Evolutionary conservation across 2,113 vertebrate species (phyloP).

Genomic region (Onychorhynchus coronatus): DNA sequence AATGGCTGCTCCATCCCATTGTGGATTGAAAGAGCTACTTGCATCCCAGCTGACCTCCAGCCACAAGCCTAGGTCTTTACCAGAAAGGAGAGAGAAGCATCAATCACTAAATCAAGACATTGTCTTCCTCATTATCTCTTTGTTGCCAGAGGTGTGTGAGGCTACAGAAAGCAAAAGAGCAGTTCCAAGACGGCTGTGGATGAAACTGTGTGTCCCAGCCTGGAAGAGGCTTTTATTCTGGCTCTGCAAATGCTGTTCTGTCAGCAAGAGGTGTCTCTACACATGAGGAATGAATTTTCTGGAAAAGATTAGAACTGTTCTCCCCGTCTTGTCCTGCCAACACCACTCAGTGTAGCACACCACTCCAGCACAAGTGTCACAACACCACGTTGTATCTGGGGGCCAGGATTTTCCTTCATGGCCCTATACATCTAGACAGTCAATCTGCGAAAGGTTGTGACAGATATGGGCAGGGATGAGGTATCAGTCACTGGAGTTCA

Average conservation of each 20-base stretch:
- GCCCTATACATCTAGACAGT: neutral
- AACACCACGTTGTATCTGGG: neutral
- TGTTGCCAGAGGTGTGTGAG: neutral
- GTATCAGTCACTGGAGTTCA: neutral
- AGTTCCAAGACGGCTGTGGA: neutral
- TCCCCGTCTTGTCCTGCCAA: neutral
- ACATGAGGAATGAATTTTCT: neutral
- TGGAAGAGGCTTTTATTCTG: neutral
- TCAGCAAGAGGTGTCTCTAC: neutral
- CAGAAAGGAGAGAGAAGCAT: neutral
- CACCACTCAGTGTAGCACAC: neutral
- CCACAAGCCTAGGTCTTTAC: slow-evolving; percentile 24
- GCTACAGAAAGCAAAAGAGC: neutral
- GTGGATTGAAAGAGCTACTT: slow-evolving; percentile 20
- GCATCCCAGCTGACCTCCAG: neutral
- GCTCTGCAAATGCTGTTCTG: neutral
- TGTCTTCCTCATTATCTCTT: neutral
- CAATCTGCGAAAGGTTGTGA: neutral
- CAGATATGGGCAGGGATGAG: neutral
- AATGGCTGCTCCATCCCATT: neutral
- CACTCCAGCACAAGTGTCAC: neutral
- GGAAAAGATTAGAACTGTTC: neutral
- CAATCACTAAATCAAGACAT: slow-evolving; percentile 26
- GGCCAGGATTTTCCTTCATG: neutral
- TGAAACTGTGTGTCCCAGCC: neutral